Base-by-base conservation (phyloP, 2,113 vertebrate genomes). In the Acanthochromis polyacanthus region DNA sequence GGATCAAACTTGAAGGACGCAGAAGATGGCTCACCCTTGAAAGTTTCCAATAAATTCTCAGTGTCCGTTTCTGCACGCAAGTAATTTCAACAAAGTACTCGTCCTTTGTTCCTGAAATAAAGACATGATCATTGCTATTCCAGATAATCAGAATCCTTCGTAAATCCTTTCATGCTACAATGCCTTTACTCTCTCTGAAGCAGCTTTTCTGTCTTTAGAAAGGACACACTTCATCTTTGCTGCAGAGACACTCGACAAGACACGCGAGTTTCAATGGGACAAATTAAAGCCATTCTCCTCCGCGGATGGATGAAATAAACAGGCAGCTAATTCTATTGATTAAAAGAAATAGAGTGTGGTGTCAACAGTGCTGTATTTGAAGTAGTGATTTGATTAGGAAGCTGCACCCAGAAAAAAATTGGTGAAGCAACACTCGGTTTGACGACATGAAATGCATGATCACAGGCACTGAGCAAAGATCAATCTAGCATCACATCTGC, bases 371-470 rank as follows among this genome's bases (percentile, higher is more conserved):
- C 75, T 76, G 78, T 70, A 79, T 87, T 89, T 76, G 83, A 85
- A 68, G 51, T 61, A 74, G 75, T 36, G 50, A 89, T 89, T 84
- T 86, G 75, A 91, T 89, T 82, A 85, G 71, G 73, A 90, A 83
- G 69, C 60, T 60, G 77, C 62, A 75, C 52, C 59, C 16, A 2
- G 65, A 56, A 80, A 86, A 86, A 36, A 88, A 81, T 59, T 79
- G 57, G 57, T 83, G 83, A 85, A 80, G 90, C 90, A 83, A 82
- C 81, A 83, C 57, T 66, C 46, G 57, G 46, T 79, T 85, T 90
- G 86, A 91, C 91, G 89, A 87, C 84, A 76, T 85, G 65, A 89
- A 76, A 91, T 70, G 82, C 78, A 81, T 19, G 59, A 69, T 89
- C 77, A 83, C 71, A 80, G 80, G 53, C 52, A 62, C 80, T 67